These are phyloP conservation scores for Enteromius radiatus DNA, from an alignment of 2,797 vertebrate species.

Conservation along the genomic window DNA sequence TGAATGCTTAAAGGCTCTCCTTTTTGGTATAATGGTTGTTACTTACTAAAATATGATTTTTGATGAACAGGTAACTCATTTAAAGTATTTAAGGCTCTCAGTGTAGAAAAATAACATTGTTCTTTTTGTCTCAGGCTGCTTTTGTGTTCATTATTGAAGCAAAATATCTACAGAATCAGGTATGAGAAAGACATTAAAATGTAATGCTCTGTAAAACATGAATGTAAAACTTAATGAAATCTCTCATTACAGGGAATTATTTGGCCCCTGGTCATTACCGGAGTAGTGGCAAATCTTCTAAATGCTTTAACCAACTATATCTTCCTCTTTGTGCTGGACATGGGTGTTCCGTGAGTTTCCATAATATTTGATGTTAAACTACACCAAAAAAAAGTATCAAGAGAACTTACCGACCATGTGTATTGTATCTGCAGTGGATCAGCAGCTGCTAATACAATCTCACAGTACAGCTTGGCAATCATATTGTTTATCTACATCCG, in stretches of 20 bases:
- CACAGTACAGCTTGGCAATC: conserved; percentile 80
- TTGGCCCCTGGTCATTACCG: conserved; percentile 86
- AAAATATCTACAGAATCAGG: conserved; percentile 78
- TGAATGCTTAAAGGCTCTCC: background rate
- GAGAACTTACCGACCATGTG: background rate
- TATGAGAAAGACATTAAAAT: conserved; percentile 42
- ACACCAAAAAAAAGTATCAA: background rate
- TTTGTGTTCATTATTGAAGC: conserved; percentile 71
- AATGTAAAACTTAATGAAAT: conserved; percentile 3
- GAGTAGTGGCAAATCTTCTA: conserved; percentile 82
- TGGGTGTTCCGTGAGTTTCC: conserved; percentile 88
- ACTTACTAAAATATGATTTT: background rate
- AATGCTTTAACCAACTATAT: conserved; percentile 87
- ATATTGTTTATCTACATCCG: conserved; percentile 82
- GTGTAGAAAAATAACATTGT: background rate
- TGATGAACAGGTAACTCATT: background rate
- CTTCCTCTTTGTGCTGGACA: conserved; percentile 79
- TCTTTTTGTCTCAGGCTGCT: conserved; percentile 67
- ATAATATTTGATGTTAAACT: background rate
- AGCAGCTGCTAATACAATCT: conserved; percentile 83
- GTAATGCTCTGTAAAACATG: background rate
- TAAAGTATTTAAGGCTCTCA: background rate
- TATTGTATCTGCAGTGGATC: conserved; percentile 80
- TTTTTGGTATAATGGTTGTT: background rate
- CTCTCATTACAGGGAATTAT: conserved; percentile 83